Percentiles rank a stretch among this genome's conserved stretches.
phyloP scores from a whole-genome alignment of 2,888 invertebrate genomes.

The Esperia sulphurella region DNA sequence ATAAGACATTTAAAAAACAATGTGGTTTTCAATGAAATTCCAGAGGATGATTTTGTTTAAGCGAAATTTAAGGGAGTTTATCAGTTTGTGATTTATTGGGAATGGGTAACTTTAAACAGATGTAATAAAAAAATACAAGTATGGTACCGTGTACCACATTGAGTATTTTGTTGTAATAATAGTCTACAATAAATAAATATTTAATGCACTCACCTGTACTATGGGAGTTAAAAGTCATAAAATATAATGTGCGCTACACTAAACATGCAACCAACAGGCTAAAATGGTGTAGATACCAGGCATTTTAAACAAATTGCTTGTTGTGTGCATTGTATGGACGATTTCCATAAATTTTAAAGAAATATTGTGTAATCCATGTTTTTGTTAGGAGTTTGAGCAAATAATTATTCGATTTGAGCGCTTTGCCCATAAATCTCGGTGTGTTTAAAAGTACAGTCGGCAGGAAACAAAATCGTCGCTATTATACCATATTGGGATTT shows the following conservation, averaged over 20 bases:
- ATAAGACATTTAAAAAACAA: not conserved
- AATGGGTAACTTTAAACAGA: no score
- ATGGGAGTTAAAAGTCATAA: no score
- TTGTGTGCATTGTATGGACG: not conserved
- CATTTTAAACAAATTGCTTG: not conserved
- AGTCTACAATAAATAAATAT: no score
- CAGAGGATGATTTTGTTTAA: not conserved
- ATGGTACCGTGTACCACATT: no score
- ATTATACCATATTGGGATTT: not conserved
- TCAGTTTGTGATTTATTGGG: no score
- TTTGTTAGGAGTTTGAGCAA: conserved; percentile 29
- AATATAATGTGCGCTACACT: no score
- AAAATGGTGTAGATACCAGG: no score
- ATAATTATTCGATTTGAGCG: conserved; percentile 27
- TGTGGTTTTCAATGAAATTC: not conserved
- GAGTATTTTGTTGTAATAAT: no score
- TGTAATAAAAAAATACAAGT: no score
- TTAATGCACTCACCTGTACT: no score
- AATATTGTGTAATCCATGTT: conserved; percentile 22
- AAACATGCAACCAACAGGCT: no score
- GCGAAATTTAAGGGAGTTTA: conserved; percentile 7
- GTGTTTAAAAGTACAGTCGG: conserved; percentile 28
- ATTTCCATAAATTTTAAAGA: conserved; percentile 22
- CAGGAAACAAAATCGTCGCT: conserved; percentile 8
- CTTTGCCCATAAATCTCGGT: conserved; percentile 32